Evolutionary conservation across 2,888 invertebrate species (phyloP), one percentile per base, ranked within the genome.

Genomic region (Monoplex corrugatus): DNA sequence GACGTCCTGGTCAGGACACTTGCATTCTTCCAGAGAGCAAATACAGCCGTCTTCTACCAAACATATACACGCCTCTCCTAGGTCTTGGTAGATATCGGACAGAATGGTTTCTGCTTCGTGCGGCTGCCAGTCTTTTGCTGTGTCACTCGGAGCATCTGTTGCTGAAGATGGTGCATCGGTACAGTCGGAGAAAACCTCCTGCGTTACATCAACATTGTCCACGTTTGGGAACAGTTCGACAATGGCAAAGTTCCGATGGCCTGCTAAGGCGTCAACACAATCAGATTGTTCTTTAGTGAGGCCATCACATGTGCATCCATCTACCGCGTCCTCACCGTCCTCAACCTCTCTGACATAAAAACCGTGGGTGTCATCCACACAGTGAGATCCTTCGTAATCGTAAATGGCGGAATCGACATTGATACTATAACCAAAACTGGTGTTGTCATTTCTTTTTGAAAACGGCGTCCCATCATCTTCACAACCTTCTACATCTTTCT

Each of bases 41-140:
- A 84, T 84, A 84, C 84, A 84, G 8, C 84, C 84, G 38, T 84
- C 84, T 84, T 84, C 84, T 1, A 38, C 57, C 84, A 84, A 19
- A 57, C 84, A 84, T 10, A 84, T 84, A 28, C 84, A 84, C 1
- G 50, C 84, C 23, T 84, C 84, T 16, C 84, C 84, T 8, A 84
- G 57, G 38, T 84, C 84, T 28, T 80, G 40, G 57, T 84, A 84
- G 1, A 57, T 84, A 19, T 84, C 84, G 13, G 84, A 84, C 35
- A 84, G 84, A 28, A 84, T 84, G 28, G 50, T 19, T 38, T 84
- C 84, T 57, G 84, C 84, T 57, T 57, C 84, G 0, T 57, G 84
- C 35, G 84, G 84, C 8, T 84, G 38, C 84, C 84, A 84, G 23
- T 84, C 84, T 84, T 45, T 50, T 10, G 35, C 23, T 45, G 32